A percentile compares a stretch with the other conserved stretches of the same genome.
Evolutionary conservation across 1,140 invertebrate species (phyloP).

Genomic region (Ctenoplectra terminalis): DNA sequence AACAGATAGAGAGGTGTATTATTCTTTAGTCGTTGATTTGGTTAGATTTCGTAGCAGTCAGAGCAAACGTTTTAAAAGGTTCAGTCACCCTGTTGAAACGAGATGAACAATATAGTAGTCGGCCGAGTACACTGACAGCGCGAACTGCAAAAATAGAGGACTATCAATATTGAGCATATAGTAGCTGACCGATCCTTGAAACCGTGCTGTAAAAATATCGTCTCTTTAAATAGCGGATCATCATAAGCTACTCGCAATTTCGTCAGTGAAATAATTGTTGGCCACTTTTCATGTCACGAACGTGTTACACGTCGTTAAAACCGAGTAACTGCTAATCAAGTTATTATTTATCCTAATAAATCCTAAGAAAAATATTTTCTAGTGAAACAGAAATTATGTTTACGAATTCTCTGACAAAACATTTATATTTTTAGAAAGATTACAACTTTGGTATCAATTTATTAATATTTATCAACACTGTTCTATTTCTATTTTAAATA

Average conservation of each 20-base stretch:
- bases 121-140: background rate
- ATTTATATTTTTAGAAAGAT: too few species aligned
- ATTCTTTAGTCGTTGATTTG: background rate
- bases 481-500: too few species aligned
- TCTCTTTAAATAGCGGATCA: constrained; percentile 42
- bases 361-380: too few species aligned
- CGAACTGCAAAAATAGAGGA: constrained; percentile 30
- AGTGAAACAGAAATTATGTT: background rate
- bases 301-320: background rate
- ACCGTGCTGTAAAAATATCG: constrained; percentile 38
- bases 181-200: constrained; percentile 28
- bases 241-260: constrained; percentile 30
- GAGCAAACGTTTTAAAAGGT: background rate
- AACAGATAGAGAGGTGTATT: too few species aligned
- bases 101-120: background rate
- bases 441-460: background rate
- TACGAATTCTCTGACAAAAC: background rate
- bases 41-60: background rate
- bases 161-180: constrained; percentile 33
- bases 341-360: background rate
- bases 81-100: constrained; percentile 26
- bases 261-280: constrained; percentile 34
- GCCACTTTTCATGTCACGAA: constrained; percentile 38
- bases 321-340: background rate
- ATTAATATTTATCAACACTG: too few species aligned